Base-by-base conservation (phyloP, 2,113 vertebrate species). In the Sturnus vulgaris region DNA sequence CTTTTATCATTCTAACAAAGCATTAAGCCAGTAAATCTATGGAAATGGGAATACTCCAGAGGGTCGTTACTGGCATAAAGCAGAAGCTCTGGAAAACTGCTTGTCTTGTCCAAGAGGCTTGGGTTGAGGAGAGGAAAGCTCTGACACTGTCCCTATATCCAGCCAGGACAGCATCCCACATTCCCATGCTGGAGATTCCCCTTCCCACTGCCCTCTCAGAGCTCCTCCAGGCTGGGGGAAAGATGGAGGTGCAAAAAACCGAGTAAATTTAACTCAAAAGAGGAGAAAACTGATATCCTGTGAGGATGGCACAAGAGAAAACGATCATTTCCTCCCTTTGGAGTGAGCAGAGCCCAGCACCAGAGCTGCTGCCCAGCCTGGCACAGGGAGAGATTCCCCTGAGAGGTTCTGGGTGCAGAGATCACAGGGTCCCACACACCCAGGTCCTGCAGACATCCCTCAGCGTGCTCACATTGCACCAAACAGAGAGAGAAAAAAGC, bases 1-100 rank as follows among this genome's bases (percentile, higher is more conserved):
- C 90, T 96, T 92, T 92, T 97, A 84, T 95, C 92, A 79, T 95
- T 60, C 90, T 91, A 91, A 94, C 78, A 93, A 95, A 97, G 83
- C 88, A 60, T 86, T 91, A 92, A 93, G 81, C 79, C 75, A 86
- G 83, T 93, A 94, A 96, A 95, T 95, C 72, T 40, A 37, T 60
- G 77, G 44, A 83, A 82, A 93, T 65, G n/a, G 83, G 85, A 95
- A 93, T 79, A 40, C 89, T 86, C 81, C 85, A 81, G 95, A 85
- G 87, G 53, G 71, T 55, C 1, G 3, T 90, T 90, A 28, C 68
- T 83, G 71, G 82, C 42, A 47, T 15, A 22, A 63, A 65, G 37
- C 14, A 59, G 79, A 70, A 55, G 33, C 47, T 86, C 33, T 1
- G 1, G 71, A 81, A 68, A 46, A 17, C 12, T 40, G 30, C 31